Base-by-base conservation (phyloP, 2,113 vertebrate species). In the Pelodiscus sinensis region DNA sequence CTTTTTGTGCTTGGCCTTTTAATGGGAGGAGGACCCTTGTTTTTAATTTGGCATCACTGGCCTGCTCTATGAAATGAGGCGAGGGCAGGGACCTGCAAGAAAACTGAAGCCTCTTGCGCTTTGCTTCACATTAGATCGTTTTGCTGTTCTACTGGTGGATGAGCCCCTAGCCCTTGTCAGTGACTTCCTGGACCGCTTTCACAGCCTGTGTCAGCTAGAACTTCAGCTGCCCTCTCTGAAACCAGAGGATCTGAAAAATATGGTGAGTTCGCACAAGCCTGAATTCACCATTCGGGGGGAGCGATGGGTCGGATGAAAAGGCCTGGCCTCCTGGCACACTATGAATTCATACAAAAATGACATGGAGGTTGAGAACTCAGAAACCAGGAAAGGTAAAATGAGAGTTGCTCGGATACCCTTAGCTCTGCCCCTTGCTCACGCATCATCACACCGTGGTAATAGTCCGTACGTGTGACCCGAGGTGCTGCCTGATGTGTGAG, bases 191-290 rank as follows among this genome's bases (percentile, higher is more conserved):
- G 98, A 98, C 22, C 98, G 99, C 2, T 99, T 99, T 92, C 98
- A 98, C 90, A 98, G 98, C 83, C 97, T 98, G 79, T 99, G 98
- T 88, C 97, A 97, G 83, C 97, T 99, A 93, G 98, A 99, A 88
- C 98, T 99, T 87, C 99, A 99, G 97, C 98, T 99, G 89, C 99
- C 99, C 73, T 98, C 98, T 44, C 98, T 99, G 96, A 98, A 97
- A 79, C 98, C 98, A 0, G 99, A 99, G 29, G 98, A 99, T 51
- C 95, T 99, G 44, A 99, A 99, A 92, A 98, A 85, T 58, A 98
- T 99, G 99, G 99, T 99, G 96, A 98, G 98, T 96, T 87, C 65
- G 56, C 12, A 3, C 4, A 68, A 22, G 10, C 12, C 15, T 29
- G 55, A 0, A 0, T 7, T 29, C 38, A 9, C 35, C 13, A 31